Base-by-base conservation (phyloP, 2,888 invertebrate genomes). In the Plemyria rubiginata region DNA sequence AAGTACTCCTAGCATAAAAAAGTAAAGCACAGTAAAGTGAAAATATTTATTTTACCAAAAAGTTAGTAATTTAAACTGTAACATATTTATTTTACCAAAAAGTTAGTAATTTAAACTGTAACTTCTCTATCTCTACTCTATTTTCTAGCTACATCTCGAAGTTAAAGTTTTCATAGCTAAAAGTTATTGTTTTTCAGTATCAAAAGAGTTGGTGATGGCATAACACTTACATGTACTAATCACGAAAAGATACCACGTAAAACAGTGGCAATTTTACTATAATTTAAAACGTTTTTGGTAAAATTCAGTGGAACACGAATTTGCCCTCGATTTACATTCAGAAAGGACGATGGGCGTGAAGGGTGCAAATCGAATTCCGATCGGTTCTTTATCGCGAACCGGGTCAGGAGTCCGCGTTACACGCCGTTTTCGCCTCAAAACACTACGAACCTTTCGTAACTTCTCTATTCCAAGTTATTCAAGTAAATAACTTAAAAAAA, bases 291-390 rank as follows among this genome's bases (percentile, higher is more conserved):
- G 78, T 78, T 81, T 80, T 73, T 72, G 77, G 73, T 73, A 74
- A 78, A 84, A 83, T 81, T 84, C 82, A 80, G 79, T 84, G 75
- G 80, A 75, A 79, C 78, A 76, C 78, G 80, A 82, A 81, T 81
- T 85, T 79, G 74, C 81, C 85, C 85, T 79, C 85, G 74, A 89
- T 90, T 91, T 89, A 81, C 86, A 90, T 91, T 88, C 88, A 86
- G 82, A 84, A 80, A 87, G 85, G 88, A 86, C 80, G 80, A 58
- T 76, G 81, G 79, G 79, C 73, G 66, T 77, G 82, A 75, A 84
- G 85, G 87, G 85, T 79, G 86, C 77, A 87, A 88, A 91, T 90
- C 88, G 89, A 91, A 91, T 90, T 89, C 86, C 87, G 82, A 81
- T 84, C 89, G 83, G 84, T 87, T 86, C 84, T 85, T 81, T 79